These are phyloP conservation scores for Propithecus deckenii DNA, from an alignment of 2,797 vertebrate genomes.

Conservation along the genomic window DNA sequence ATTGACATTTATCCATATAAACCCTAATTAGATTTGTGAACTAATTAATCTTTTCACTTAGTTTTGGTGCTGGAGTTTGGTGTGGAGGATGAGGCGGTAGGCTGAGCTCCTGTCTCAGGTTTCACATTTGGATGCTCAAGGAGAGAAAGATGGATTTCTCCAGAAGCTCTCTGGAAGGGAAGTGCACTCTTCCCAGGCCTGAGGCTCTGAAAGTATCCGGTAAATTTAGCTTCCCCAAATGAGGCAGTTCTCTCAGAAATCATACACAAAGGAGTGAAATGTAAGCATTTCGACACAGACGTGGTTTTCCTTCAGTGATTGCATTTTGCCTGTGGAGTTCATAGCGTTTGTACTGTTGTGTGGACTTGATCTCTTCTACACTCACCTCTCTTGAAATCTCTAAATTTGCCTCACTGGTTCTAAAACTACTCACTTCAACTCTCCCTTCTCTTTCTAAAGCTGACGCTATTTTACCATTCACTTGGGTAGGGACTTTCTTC, in stretches of 20 bases:
- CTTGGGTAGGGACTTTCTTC: neutral
- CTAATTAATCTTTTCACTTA: neutral
- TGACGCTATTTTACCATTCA: neutral
- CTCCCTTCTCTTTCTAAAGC: neutral
- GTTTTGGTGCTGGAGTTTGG: neutral
- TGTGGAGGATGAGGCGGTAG: neutral
- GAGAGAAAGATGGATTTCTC: neutral
- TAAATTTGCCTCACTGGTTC: neutral
- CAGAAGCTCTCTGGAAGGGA: neutral
- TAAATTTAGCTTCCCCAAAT: neutral
- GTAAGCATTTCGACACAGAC: neutral
- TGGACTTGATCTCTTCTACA: neutral
- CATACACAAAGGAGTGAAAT: neutral
- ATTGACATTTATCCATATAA: neutral
- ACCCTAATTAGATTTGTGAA: neutral
- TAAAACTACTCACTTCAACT: neutral
- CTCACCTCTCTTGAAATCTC: neutral
- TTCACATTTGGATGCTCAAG: neutral
- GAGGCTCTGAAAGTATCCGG: no score
- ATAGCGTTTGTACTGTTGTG: neutral
- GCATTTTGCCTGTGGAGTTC: neutral
- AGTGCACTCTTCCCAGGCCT: neutral
- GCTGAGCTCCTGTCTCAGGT: neutral
- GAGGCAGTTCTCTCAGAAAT: neutral
- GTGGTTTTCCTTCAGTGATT: neutral